These are phyloP conservation scores for Aspidapion aeneum DNA, from an alignment of 2,888 invertebrate genomes.

Conservation along the genomic window DNA sequence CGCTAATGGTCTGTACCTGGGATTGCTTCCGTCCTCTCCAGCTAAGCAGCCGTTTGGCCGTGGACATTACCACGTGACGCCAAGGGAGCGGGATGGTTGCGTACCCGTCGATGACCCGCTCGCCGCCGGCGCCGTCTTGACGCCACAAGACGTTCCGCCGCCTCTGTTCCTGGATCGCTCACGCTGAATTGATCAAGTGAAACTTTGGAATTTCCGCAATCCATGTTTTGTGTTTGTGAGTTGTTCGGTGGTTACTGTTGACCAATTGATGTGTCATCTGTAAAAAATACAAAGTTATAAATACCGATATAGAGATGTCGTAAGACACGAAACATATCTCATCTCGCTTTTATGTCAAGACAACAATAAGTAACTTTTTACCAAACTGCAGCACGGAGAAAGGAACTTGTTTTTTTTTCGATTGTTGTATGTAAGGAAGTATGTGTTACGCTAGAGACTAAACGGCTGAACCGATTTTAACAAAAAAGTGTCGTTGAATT, in stretches of 20 bases:
- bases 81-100: not conserved
- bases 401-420: too few species aligned
- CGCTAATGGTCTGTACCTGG: too few species aligned
- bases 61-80: conserved; percentile 52
- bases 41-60: conserved; percentile 60
- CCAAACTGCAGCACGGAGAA: too few species aligned
- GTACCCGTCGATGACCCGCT: not conserved
- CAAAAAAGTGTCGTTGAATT: too few species aligned
- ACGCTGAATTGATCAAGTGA: not conserved
- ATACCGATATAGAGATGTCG: too few species aligned
- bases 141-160: not conserved
- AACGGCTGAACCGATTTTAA: too few species aligned
- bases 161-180: not conserved
- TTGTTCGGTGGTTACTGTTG: not conserved
- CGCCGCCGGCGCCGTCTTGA: conserved; percentile 23
- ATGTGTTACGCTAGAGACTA: too few species aligned
- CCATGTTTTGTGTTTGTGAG: not conserved
- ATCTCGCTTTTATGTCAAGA: too few species aligned
- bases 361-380: too few species aligned
- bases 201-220: not conserved
- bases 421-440: too few species aligned
- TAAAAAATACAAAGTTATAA: not conserved
- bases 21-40: conserved; percentile 59
- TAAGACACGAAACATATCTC: too few species aligned
- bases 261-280: not conserved